Evolutionary conservation across 2,888 invertebrate genomes (phyloP), one percentile per base, ranked within the genome.

Genomic region (Nudaria mundana): DNA sequence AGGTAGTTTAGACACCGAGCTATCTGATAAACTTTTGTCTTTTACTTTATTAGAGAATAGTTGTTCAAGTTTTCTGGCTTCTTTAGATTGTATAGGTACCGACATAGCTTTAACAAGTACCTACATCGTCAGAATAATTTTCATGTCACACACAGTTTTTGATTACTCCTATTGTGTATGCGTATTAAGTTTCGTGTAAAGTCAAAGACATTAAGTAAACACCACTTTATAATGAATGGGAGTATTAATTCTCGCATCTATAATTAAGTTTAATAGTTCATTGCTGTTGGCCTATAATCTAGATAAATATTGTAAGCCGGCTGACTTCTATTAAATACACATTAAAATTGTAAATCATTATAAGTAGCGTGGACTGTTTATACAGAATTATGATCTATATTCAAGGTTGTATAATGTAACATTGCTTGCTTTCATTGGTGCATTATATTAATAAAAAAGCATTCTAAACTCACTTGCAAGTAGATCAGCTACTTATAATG

Each of bases 241-340:
- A 74, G 73, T 85, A 86, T 87, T 87, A 85, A 87, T 87, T 82
- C 87, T 76, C 84, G 81, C 80, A 81, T 85, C 84, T 81, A 85
- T 87, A 86, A 87, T 87, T 85, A 81, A 84, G 83, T 85, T 81
- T 84, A 83, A 84, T 84, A 81, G 81, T 78, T 82, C 76, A 82
- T 83, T 83, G 78, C 83, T 80, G 81, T 76, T 76, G 76, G 77
- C 79, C 81, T 78, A 80, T 82, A 82, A 83, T 85, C 85, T 81
- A 80, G 81, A 83, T 86, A 83, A 84, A 83, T 81, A 83, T 81
- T 76, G 68, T 81, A 69, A 71, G 74, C 73, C 71, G 70, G 76
- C 77, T 71, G 70, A 67, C 70, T 70, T 73, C 73, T 73, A 80
- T 81, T 82, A 82, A 74, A 76, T 58, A 70, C 71, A 71, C 75